Base-by-base conservation (phyloP, 2,888 invertebrate species). In the Amblyjoppa proteus region DNA sequence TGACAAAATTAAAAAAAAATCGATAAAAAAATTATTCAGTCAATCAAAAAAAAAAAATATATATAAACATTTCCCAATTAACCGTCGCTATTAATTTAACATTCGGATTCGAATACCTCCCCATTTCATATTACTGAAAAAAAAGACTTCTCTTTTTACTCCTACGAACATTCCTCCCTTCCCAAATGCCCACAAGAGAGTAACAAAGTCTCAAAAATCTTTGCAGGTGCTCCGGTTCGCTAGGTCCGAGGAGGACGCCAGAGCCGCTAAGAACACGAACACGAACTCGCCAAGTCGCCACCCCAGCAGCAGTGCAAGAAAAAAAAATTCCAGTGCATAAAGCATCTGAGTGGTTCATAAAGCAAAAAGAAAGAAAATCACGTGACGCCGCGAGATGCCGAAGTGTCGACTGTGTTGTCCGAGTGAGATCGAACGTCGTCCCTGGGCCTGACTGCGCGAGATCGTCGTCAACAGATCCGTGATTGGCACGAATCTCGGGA, bases 401-500 rank as follows among this genome's bases (percentile, higher is more conserved):
- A 61, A 41, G 71, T 56, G 38, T n/a, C 13, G 56, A n/a, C 20
- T 4, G 64, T 69, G 25, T 81, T 70, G 75, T 53, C 31, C n/a
- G 41, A 73, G 75, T 75, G 80, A 69, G 66, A 78, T 51, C 69
- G 53, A 78, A 20, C 25, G 51, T 64, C 45, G 69, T 76, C 34
- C 38, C 25, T 69, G 82, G 75, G 87, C 80, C 76, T 85, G 85
- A 85, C 79, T 79, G 78, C n/a, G 38, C 74, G 86, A 49, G 81
- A 81, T 66, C 75, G 45, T 61, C 74, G 58, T 31, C 28, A 28
- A 76, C 45, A 70, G 69, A 71, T 69, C 81, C 71, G 87, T 77
- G 84, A 82, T 85, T 85, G 81, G 81, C 41, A 83, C 81, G 86
- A 85, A 87, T 83, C 85, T 89, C 88, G 86, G 85, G 80, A 58